Percentiles rank a stretch among this genome's conserved stretches.
Evolutionary conservation across 2,113 vertebrate species (phyloP).

Genomic region (Tonatia bakeri): DNA sequence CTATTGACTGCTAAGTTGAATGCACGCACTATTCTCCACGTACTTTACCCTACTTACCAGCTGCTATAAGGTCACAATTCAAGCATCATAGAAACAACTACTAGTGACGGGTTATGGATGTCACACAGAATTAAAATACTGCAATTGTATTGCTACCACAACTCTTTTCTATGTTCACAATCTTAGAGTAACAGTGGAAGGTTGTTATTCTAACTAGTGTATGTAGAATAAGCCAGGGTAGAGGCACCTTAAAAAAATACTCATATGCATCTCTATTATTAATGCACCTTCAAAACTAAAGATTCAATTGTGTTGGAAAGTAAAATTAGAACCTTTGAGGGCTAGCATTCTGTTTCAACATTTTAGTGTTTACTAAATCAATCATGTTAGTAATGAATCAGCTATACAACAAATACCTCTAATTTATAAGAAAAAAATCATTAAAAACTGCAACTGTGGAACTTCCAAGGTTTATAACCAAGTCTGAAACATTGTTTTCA

Average conservation of each 20-base stretch:
- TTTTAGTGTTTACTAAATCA: not conserved
- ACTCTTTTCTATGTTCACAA: not conserved
- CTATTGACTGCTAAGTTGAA: not conserved
- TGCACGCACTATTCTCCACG: not conserved
- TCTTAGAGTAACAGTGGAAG: not conserved
- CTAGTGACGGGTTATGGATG: not conserved
- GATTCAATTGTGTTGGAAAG: not conserved
- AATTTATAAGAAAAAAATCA: not conserved
- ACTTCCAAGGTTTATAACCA: not conserved
- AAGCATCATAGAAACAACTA: not conserved
- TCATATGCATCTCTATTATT: not conserved
- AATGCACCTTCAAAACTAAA: not conserved
- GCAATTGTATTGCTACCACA: not conserved
- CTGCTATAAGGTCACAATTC: not conserved
- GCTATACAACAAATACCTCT: not conserved
- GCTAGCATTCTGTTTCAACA: not conserved
- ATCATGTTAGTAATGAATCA: constrained; percentile 3
- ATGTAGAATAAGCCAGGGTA: not conserved
- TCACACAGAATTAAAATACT: not conserved
- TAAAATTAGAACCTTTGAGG: not conserved
- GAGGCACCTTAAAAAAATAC: not conserved
- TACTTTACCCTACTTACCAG: not conserved
- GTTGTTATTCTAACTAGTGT: not conserved
- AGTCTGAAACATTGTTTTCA: constrained; percentile 14
- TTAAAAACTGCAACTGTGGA: not conserved